Base-by-base conservation (phyloP, 1,140 invertebrate species). In the Pseudomyrmex flavicornis region DNA sequence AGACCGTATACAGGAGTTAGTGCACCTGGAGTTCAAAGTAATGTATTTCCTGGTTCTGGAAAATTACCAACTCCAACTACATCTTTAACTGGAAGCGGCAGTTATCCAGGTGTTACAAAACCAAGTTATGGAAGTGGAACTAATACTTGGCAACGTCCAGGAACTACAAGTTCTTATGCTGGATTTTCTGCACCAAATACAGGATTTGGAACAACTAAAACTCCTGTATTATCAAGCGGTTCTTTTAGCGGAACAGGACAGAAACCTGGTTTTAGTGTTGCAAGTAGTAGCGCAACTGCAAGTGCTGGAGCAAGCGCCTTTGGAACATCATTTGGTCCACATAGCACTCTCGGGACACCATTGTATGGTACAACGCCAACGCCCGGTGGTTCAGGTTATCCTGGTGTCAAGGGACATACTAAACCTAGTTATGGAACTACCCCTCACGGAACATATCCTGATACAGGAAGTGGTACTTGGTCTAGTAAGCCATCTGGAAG, bases 181-280 rank as follows among this genome's bases (percentile, higher is more conserved):
- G 54, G 68, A 61, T 46, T 56, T 77, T 35, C 48, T 15, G 15
- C 5, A 2, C 50, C 20, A 15, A 54, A 54, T 65, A 54, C 26
- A 44, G 22, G 15, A 65, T 80, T 80, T 59, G 44, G 13, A 17
- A 82, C 77, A 50, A 82, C 77, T 52, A 82, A 72, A 62, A 17
- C 44, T 50, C 68, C 17, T 58, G 13, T 2, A 5, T 54, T 35
- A 48, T 17, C 65, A 4, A 3, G 35, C 13, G 12, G 13, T 54
- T 35, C 74, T 69, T 61, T 66, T 0, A 15, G 15, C 1, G 13
- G 48, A 66, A 66, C 48, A n/a, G 10, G 20, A n/a, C 35, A 35
- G 2, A 79, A 26, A 69, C 17, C 17, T 12, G 10, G 13, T 66
- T 82, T 72, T 65, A 46, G 69, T 58, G 0, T 26, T 12, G 52